A percentile compares a stretch with the other conserved stretches of the same genome.
Evolutionary conservation across 2,888 invertebrate genomes (phyloP).

Genomic region (Lobophora halterata): DNA sequence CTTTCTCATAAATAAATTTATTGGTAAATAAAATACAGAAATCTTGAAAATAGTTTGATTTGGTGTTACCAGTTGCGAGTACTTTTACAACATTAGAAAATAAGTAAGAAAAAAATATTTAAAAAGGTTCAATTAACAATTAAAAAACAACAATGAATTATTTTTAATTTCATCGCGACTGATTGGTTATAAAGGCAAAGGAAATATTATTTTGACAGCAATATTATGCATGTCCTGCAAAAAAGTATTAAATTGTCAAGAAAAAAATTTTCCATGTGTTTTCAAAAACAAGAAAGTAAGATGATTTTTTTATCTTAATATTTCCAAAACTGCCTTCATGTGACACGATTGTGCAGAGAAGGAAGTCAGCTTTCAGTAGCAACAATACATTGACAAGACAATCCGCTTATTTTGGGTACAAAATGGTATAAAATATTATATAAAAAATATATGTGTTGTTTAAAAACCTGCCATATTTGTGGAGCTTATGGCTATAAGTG

Average conservation of each 20-base stretch:
- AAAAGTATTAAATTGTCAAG: too few relatives aligned
- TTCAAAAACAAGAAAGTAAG: not conserved
- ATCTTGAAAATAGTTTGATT: constrained; percentile 18
- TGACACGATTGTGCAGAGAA: not conserved
- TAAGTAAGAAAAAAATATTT: not conserved
- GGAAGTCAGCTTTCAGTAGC: too few relatives aligned
- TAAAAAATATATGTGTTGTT: too few relatives aligned
- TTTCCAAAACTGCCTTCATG: constrained; percentile 8
- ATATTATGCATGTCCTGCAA: too few relatives aligned
- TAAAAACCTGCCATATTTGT: too few relatives aligned
- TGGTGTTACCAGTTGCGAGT: constrained; percentile 45
- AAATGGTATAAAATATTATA: too few relatives aligned
- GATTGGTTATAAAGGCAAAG: constrained; percentile 12
- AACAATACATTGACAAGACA: too few relatives aligned
- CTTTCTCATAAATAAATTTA: not conserved
- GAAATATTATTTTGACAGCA: not conserved
- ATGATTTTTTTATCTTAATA: not conserved
- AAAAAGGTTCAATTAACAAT: not conserved
- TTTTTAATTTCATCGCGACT: constrained; percentile 14
- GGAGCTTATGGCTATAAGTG: too few relatives aligned
- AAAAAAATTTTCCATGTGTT: too few relatives aligned
- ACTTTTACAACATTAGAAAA: constrained; percentile 24
- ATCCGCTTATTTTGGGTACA: too few relatives aligned
- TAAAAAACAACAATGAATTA: not conserved
- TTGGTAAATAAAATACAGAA: not conserved